Conservation (phyloP, 2,113 vertebrate species). For the Pachypanchax playfairii region DNA sequence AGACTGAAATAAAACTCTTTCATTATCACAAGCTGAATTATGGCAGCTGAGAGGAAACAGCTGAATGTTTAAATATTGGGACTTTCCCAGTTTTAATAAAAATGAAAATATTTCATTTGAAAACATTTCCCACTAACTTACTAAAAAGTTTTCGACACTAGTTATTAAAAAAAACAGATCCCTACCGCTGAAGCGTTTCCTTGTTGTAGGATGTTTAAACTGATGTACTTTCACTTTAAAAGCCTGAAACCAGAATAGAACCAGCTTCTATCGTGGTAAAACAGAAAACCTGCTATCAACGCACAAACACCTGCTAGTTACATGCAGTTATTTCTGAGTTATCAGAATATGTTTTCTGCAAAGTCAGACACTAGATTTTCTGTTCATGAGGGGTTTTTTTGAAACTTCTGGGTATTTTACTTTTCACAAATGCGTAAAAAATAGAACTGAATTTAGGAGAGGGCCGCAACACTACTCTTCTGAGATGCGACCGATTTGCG, state of each 20-base stretch:
- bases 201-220: conserved; percentile 10
- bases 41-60: conserved; percentile 24
- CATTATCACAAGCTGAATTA: conserved; percentile 1
- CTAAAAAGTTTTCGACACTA: not conserved
- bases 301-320: conserved; percentile 34
- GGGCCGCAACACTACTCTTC: too few relatives aligned
- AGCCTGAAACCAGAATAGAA: conserved; percentile 42
- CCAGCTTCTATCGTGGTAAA: conserved; percentile 28
- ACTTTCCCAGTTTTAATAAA: conserved; percentile 57
- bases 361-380: too few relatives aligned
- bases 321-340: too few relatives aligned
- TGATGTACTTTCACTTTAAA: conserved; percentile 33
- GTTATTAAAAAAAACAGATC: not conserved
- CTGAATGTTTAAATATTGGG: conserved; percentile 26
- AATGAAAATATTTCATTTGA: conserved; percentile 4
- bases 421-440: too few relatives aligned
- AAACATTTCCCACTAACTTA: conserved; percentile 5
- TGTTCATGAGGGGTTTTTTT: too few relatives aligned
- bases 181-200: not conserved
- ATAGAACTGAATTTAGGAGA: too few relatives aligned
- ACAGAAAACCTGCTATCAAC: conserved; percentile 65
- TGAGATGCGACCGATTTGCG: too few relatives aligned
- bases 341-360: too few relatives aligned
- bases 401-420: too few relatives aligned
- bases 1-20: not conserved